Evolutionary conservation across 1,140 invertebrate genomes (phyloP), one percentile per base, ranked within the genome.

Genomic region (Diachasma alloeum): DNA sequence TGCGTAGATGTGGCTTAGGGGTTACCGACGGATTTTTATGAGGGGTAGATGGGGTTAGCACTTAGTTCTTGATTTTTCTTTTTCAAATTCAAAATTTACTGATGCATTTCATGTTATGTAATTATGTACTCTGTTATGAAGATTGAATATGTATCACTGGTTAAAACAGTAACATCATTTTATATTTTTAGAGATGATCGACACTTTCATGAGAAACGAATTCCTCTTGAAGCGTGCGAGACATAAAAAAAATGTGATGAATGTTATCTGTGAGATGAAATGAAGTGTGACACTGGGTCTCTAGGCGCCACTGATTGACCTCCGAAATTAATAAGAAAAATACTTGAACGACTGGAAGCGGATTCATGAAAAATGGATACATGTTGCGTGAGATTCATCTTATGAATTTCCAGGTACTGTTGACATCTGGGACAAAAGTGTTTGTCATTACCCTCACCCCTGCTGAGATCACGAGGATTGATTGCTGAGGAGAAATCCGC

Each of bases 171-270:
- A 56, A 56, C 66, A 66, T 63, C 66, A 78, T 81, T 81, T 71
- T 39, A 77, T 82, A 81, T 82, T 78, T 82, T 82, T 81, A 81
- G 80, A 82, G 42, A 82, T 82, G 80, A 82, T 78, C 76, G 72
- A 70, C 78, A 76, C 68, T 80, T 82, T 82, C 81, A 78, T 80
- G 78, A 71, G 24, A 22, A 24, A 46, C 44, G 15, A 13, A 48
- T 13, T 56, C 9, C 22, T 4, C 46, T 48, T 24, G 39, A 26
- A 56, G n/a, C n/a, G 48, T 56, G 67, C 31, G 42, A 66, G 17
- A 42, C 53, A 17, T 17, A 46, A 22, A 31, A 75, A 36, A 75
- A 24, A 37, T 66, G 42, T 37, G 39, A 69, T 37, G 10, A 22
- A 75, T 22, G 73, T 42, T 44, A 67, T 46, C 11, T 1, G 15